phyloP scores from a whole-genome alignment of 2,113 vertebrate species.

The Stomatorhinus ivindoensis region DNA sequence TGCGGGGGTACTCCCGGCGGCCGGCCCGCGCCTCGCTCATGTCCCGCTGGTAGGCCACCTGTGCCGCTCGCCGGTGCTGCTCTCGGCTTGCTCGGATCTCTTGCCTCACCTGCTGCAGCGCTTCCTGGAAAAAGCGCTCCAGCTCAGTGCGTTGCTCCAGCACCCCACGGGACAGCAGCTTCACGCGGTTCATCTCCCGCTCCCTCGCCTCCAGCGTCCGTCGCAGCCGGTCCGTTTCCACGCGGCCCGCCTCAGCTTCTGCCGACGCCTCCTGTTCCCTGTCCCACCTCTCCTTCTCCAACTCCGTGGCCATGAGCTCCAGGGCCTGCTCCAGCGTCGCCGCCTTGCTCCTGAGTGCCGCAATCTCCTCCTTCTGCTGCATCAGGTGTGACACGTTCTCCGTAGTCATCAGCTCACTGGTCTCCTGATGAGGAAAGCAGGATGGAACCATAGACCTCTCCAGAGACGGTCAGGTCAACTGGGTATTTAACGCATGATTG shows the following conservation, averaged over 20 bases:
- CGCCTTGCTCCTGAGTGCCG: conserved; percentile 55
- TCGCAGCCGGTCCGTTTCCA: conserved; percentile 68
- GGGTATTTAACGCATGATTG: not conserved
- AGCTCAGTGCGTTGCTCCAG: conserved; percentile 70
- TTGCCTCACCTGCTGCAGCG: conserved; percentile 66
- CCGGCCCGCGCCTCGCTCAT: conserved; percentile 61
- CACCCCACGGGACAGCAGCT: conserved; percentile 61
- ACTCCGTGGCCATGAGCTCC: conserved; percentile 39
- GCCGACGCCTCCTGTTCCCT: conserved; percentile 37
- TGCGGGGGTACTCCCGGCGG: conserved; percentile 63
- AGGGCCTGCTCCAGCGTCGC: conserved; percentile 57
- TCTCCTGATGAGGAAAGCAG: conserved; percentile 52
- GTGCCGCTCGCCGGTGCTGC: conserved; percentile 63
- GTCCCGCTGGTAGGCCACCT: conserved; percentile 59
- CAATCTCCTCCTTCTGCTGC: conserved; percentile 55
- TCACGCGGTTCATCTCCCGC: conserved; percentile 66
- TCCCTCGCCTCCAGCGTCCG: conserved; percentile 63
- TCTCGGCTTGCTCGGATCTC: conserved; percentile 62
- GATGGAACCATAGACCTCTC: not conserved
- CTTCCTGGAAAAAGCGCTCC: conserved; percentile 72
- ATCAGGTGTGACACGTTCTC: conserved; percentile 60
- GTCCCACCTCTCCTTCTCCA: conserved; percentile 43
- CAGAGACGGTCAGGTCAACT: not conserved
- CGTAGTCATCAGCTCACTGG: conserved; percentile 54
- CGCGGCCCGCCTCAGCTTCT: conserved; percentile 45